Base-by-base conservation (phyloP, 1,140 invertebrate genomes). In the Harlomillsia oculata region DNA sequence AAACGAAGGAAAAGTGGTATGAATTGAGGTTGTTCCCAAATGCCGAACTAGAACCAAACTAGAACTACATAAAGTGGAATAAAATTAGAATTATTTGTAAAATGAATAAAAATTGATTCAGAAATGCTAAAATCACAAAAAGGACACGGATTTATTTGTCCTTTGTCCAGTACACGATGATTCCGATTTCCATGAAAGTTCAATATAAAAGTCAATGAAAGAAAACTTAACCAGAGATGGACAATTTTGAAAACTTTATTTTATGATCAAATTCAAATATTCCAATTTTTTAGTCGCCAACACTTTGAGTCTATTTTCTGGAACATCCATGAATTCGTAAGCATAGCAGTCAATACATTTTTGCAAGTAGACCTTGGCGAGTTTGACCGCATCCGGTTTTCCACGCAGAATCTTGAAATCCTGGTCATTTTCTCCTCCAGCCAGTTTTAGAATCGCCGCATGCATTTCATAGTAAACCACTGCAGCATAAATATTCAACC, bases 391-490 rank as follows among this genome's bases (percentile, higher is more conserved):
- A 23, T 65, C 59, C 26, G 56, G 49, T n/a, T 62, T 52, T 32
- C 50, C 53, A 8, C 63, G 37, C 8, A 65, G 36, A 29, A 65
- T 62, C 39, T 56, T 56, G 25, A 51, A 65, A 36, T 65, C 63
- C 3, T 65, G 59, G 44, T 65, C 63, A 4, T 34, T 51, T 53
- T 65, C 63, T 11, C 59, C 63, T 14, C 59, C 59, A 26, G 39
- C 56, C 37, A 59, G 23, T 0, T 46, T 53, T 8, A 65, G 41
- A 53, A 65, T 62, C 1, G 53, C 53, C 1, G 59, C 53, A 20
- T 65, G 63, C 59, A 65, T 62, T 25, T 65, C 63, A 23, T 52
- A 62, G 30, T 59, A 65, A 16, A 65, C 49, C 9, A 65, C 63
- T 21, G 63, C 46, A 36, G 59, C 50, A 40, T 56, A 65, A 21